Conservation (phyloP, 1,140 invertebrate genomes). For the Paraescarpia echinospica region DNA sequence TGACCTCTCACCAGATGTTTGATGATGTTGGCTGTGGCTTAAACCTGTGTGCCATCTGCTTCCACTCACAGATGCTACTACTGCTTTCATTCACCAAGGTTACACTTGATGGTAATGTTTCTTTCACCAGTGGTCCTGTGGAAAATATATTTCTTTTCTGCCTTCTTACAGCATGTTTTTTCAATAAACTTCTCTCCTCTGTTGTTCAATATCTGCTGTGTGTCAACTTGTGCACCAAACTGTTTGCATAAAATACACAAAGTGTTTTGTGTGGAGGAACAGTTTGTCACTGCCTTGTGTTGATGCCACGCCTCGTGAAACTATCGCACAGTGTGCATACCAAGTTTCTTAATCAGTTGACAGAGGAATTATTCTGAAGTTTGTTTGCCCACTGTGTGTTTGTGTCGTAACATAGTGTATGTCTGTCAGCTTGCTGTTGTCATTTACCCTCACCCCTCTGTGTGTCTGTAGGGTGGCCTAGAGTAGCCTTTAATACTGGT, state of each 20-base stretch:
- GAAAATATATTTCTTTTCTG: too few relatives aligned
- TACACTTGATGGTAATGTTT: neutral
- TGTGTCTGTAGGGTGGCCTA: neutral
- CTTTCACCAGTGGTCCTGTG: neutral
- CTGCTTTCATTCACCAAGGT: neutral
- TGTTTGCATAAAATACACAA: neutral
- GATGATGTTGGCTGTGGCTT: neutral
- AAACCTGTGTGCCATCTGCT: neutral
- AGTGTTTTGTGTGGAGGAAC: neutral
- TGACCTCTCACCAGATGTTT: neutral
- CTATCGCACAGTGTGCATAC: neutral
- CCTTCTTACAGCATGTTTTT: too few relatives aligned
- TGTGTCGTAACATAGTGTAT: neutral
- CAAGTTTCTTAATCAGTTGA: neutral
- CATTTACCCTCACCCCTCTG: neutral
- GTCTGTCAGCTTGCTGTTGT: too few relatives aligned
- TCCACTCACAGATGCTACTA: neutral
- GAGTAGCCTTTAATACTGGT: neutral
- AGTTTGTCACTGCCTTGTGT: neutral
- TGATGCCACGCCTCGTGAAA: neutral
- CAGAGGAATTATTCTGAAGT: neutral
- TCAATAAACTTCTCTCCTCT: too few relatives aligned
- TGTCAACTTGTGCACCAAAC: neutral
- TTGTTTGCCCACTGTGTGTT: neutral
- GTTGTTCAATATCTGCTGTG: too few relatives aligned